Percentiles rank a stretch among this genome's conserved stretches.
phyloP scores from a whole-genome alignment of 2,113 vertebrate genomes.

The Triplophysa rosa region DNA sequence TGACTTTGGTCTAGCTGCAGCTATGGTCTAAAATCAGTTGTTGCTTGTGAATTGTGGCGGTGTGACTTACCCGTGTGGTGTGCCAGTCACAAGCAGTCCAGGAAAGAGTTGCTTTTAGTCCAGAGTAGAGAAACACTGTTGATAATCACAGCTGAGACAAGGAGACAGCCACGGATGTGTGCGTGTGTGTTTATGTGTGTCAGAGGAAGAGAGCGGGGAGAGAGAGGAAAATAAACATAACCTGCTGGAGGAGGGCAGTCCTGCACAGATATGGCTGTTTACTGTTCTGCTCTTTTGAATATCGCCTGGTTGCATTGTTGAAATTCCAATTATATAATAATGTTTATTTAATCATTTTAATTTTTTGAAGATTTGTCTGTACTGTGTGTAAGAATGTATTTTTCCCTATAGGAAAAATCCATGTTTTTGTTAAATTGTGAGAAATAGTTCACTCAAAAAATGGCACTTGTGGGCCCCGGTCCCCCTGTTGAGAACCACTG shows the following conservation, averaged over 20 bases:
- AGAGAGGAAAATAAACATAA: background rate
- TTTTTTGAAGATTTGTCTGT: too few relatives aligned
- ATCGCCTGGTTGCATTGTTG: background rate
- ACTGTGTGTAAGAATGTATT: too few relatives aligned
- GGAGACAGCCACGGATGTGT: conserved; percentile 4
- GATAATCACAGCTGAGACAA: conserved; percentile 19
- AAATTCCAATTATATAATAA: background rate
- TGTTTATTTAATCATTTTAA: too few relatives aligned
- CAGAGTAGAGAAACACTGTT: conserved; percentile 16
- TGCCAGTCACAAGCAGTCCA: background rate
- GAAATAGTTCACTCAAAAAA: too few relatives aligned
- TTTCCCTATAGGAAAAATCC: too few relatives aligned
- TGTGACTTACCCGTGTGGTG: conserved; percentile 2
- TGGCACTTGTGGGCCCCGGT: too few relatives aligned
- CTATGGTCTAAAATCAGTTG: background rate
- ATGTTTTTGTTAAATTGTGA: too few relatives aligned
- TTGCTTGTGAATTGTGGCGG: background rate
- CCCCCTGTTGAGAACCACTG: too few relatives aligned
- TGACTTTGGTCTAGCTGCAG: background rate
- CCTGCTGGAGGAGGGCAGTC: too few relatives aligned
- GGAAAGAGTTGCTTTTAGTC: conserved; percentile 13
- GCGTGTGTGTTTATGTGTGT: conserved; percentile 9
- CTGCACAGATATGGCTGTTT: too few relatives aligned
- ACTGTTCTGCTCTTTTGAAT: background rate
- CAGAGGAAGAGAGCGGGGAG: background rate